Percentiles rank a stretch among this genome's conserved stretches.
phyloP scores from a whole-genome alignment of 2,888 invertebrate species.

The Phaedon cochleariae region DNA sequence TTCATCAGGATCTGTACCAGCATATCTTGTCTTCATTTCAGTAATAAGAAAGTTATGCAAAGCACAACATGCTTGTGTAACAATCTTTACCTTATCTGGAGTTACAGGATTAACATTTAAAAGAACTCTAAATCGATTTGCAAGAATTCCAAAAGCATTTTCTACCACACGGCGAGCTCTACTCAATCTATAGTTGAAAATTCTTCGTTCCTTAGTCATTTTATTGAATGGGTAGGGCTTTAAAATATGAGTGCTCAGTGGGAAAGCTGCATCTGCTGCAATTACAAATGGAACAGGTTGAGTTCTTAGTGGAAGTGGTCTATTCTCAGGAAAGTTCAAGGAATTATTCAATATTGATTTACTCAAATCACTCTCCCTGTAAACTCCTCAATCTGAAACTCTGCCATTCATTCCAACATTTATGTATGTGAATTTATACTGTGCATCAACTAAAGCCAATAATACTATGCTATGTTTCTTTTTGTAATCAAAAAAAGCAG shows the following conservation, averaged over 20 bases:
- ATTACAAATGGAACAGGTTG: no score
- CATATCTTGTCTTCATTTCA: conserved; percentile 9
- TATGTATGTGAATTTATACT: conserved; percentile 45
- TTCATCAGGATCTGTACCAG: conserved; percentile 15
- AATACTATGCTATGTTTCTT: conserved; percentile 45
- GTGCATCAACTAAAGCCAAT: conserved; percentile 44
- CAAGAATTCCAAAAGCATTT: conserved; percentile 37
- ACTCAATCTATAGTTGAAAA: conserved; percentile 33
- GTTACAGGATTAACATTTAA: conserved; percentile 30
- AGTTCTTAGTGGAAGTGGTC: no score
- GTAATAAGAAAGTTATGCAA: conserved; percentile 23
- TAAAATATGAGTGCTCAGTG: conserved; percentile 42
- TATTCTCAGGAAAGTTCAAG: conserved; percentile 46
- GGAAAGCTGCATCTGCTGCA: conserved; percentile 39
- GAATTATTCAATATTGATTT: conserved; percentile 35
- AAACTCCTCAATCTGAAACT: conserved; percentile 47
- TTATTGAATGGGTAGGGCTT: conserved; percentile 44
- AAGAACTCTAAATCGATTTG: conserved; percentile 37
- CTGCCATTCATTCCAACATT: conserved; percentile 47
- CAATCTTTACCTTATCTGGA: conserved; percentile 21
- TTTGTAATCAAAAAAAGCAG: conserved; percentile 28
- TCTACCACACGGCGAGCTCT: conserved; percentile 29
- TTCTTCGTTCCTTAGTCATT: conserved; percentile 26
- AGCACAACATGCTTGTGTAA: conserved; percentile 25
- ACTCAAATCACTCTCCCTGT: conserved; percentile 39